Conservation (phyloP, 2,888 invertebrate genomes). For the Caenorhabditis sp. region DNA sequence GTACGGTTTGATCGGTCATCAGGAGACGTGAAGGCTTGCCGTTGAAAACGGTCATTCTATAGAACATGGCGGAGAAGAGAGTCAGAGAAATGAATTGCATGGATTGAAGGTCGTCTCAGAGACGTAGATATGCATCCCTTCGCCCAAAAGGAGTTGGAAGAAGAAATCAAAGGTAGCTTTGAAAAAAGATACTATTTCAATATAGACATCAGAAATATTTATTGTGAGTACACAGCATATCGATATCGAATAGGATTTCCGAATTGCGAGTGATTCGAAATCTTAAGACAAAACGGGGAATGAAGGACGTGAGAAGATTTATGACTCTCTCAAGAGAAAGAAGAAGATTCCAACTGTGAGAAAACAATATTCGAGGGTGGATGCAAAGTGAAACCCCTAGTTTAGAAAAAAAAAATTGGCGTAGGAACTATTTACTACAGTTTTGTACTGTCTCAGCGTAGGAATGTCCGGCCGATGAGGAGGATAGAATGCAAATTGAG, state of each 20-base stretch:
- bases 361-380: not conserved
- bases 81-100: constrained; percentile 10
- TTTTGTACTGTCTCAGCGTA: not conserved
- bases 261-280: not conserved
- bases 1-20: constrained; percentile 28
- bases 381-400: not conserved
- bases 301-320: constrained; percentile 12
- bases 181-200: too few species aligned
- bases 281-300: not conserved
- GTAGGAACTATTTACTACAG: too few species aligned
- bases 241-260: too few species aligned
- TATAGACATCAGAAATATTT: not conserved
- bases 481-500: constrained; percentile 14
- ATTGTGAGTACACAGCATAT: not conserved
- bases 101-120: constrained; percentile 38
- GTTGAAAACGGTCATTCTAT: not conserved
- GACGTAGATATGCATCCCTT: constrained; percentile 50
- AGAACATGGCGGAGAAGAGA: constrained; percentile 15
- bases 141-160: constrained; percentile 14
- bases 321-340: not conserved
- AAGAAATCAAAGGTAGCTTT: not conserved
- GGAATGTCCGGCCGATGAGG: not conserved
- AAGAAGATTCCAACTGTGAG: not conserved
- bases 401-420: not conserved
- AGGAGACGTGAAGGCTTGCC: constrained; percentile 13